A percentile compares a stretch with the other conserved stretches of the same genome.
Evolutionary conservation across 2,888 invertebrate genomes (phyloP).

Genomic region (Bellardia pandia): DNA sequence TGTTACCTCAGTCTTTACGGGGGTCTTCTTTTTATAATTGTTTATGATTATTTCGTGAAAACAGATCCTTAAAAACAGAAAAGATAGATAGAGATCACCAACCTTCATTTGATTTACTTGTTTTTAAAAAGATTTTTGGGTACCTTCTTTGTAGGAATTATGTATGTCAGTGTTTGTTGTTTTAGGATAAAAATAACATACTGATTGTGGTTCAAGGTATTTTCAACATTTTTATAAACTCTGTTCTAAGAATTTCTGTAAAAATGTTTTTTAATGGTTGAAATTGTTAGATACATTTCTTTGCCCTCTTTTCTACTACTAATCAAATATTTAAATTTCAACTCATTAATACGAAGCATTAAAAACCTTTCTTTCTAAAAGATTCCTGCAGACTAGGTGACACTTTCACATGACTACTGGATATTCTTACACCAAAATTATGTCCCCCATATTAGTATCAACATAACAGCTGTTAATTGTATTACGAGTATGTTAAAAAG

Average conservation of each 20-base stretch:
- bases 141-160: conserved; percentile 33
- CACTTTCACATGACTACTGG: conserved; percentile 56
- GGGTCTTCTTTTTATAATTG: conserved; percentile 24
- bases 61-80: conserved; percentile 39
- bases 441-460: neutral
- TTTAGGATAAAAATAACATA: conserved; percentile 51
- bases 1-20: conserved; percentile 40
- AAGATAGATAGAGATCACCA: conserved; percentile 50
- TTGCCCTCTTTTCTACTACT: neutral
- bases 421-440: neutral
- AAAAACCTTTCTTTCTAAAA: conserved; percentile 3
- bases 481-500: too few relatives aligned
- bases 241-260: conserved; percentile 44
- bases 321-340: conserved; percentile 55
- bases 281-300: neutral
- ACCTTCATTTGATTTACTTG: conserved; percentile 60
- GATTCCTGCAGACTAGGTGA: conserved; percentile 43
- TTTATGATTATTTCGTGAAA: conserved; percentile 14
- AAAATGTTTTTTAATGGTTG: neutral
- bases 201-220: conserved; percentile 43
- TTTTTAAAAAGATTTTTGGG: conserved; percentile 25
- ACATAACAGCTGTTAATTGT: neutral
- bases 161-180: conserved; percentile 43
- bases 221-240: neutral
- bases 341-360: conserved; percentile 24